A percentile compares a stretch with the other conserved stretches of the same genome.
phyloP scores from a whole-genome alignment of 2,797 vertebrate species.

The Pseudochaenichthys georgianus region DNA sequence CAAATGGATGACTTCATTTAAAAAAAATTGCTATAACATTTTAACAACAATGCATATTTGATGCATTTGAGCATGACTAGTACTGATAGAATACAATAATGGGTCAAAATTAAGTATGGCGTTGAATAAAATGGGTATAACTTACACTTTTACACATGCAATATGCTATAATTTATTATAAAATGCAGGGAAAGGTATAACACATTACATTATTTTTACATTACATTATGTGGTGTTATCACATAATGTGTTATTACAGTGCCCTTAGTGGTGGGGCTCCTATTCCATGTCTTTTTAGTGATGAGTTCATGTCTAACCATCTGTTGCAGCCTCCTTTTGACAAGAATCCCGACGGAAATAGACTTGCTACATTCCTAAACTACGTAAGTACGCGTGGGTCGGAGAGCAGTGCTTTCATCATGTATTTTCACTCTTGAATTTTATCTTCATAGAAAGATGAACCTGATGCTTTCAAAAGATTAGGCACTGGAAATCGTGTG shows the following conservation, averaged over 20 bases:
- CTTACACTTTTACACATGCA: too few relatives aligned
- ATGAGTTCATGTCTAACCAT: conserved; percentile 91
- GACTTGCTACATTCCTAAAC: conserved; percentile 99
- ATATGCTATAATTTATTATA: too few relatives aligned
- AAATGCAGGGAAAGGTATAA: too few relatives aligned
- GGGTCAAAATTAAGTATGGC: too few relatives aligned
- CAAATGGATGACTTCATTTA: not conserved
- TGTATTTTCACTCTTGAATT: conserved; percentile 89
- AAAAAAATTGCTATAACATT: not conserved
- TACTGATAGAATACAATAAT: not conserved
- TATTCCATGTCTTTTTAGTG: conserved; percentile 31
- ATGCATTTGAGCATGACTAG: not conserved
- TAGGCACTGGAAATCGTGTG: conserved; percentile 99
- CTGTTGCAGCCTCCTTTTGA: conserved; percentile 99
- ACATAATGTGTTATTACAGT: not conserved
- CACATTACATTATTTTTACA: too few relatives aligned
- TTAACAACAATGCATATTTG: not conserved
- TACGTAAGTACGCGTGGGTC: conserved; percentile 94
- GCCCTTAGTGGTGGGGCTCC: conserved; percentile 53
- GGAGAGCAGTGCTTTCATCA: conserved; percentile 63
- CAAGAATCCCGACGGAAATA: conserved; percentile 97
- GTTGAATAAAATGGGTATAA: too few relatives aligned
- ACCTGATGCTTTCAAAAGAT: conserved; percentile 99
- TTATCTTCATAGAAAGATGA: conserved; percentile 99
- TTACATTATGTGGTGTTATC: not conserved